phyloP scores from a whole-genome alignment of 2,797 vertebrate genomes.

The Garrulus glandarius region DNA sequence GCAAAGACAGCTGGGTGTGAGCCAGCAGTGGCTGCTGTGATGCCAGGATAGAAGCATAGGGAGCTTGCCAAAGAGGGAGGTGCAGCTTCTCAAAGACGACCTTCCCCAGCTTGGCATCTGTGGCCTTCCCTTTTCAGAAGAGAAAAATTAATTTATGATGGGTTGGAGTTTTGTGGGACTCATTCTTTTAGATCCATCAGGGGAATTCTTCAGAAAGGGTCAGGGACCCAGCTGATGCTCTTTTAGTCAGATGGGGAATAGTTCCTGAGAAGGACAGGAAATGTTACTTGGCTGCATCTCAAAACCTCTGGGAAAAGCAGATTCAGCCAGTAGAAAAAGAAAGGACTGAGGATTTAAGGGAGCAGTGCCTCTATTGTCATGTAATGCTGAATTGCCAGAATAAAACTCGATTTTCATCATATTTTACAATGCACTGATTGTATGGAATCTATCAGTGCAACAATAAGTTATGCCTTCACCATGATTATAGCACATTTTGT shows the following conservation, averaged over 20 bases:
- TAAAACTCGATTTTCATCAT: conserved; percentile 52
- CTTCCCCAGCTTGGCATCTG: not conserved
- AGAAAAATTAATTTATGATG: not conserved
- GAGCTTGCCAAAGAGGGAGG: not conserved
- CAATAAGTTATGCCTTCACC: conserved; percentile 40
- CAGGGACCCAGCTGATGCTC: not conserved
- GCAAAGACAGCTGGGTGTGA: not conserved
- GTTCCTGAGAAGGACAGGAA: not conserved
- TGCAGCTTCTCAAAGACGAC: not conserved
- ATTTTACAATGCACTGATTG: conserved; percentile 45
- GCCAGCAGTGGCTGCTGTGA: not conserved
- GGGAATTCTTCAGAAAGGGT: not conserved
- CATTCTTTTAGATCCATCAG: not conserved
- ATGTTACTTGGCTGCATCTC: not conserved
- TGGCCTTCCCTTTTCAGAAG: not conserved
- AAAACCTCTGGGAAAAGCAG: not conserved
- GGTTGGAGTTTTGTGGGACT: not conserved
- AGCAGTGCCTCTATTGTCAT: conserved; percentile 16
- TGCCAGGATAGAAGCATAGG: not conserved
- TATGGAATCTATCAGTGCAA: conserved; percentile 20
- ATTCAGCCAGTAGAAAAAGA: not conserved
- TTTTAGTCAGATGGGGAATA: not conserved
- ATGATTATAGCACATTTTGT: conserved; percentile 25
- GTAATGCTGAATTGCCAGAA: conserved; percentile 30
- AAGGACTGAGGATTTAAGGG: conserved; percentile 13